A percentile compares a stretch with the other conserved stretches of the same genome.
Conservation (phyloP, 2,888 invertebrate genomes). For the Folsomia manolachei region DNA sequence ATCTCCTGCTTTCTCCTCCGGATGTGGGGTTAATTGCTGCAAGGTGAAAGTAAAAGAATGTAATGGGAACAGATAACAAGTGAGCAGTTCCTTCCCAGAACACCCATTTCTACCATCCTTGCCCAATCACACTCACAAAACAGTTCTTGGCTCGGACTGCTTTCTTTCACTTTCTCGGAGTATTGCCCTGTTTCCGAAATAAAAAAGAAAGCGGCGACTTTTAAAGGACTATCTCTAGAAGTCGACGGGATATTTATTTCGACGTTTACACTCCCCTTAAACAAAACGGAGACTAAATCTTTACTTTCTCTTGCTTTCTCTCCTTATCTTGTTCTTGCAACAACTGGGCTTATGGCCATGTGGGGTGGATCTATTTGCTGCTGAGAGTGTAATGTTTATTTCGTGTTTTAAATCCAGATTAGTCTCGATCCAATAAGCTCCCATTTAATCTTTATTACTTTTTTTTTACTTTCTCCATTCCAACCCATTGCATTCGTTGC, state of each 20-base stretch:
- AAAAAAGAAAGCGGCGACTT: too few species aligned
- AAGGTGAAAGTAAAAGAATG: slow-evolving; percentile 10
- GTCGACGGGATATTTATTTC: not conserved
- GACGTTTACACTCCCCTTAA: not conserved
- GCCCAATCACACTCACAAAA: not conserved
- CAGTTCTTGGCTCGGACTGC: not conserved
- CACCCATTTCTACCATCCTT: not conserved
- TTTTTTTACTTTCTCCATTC: not conserved
- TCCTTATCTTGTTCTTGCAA: not conserved
- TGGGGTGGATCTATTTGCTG: not conserved
- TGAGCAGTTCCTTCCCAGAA: not conserved
- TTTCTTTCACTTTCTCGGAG: not conserved
- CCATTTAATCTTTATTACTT: not conserved
- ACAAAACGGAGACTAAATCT: not conserved
- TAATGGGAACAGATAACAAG: not conserved
- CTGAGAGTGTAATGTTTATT: not conserved
- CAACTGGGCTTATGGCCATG: not conserved
- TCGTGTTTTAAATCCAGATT: not conserved
- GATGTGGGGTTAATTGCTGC: slow-evolving; percentile 2
- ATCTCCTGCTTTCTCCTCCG: too few species aligned
- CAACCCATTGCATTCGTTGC: too few species aligned
- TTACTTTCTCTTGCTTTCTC: not conserved
- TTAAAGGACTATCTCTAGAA: not conserved
- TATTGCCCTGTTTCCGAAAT: not conserved
- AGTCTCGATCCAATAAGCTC: not conserved